Base-by-base conservation (phyloP, 2,797 vertebrate species). In the Brachymystax lenok region DNA sequence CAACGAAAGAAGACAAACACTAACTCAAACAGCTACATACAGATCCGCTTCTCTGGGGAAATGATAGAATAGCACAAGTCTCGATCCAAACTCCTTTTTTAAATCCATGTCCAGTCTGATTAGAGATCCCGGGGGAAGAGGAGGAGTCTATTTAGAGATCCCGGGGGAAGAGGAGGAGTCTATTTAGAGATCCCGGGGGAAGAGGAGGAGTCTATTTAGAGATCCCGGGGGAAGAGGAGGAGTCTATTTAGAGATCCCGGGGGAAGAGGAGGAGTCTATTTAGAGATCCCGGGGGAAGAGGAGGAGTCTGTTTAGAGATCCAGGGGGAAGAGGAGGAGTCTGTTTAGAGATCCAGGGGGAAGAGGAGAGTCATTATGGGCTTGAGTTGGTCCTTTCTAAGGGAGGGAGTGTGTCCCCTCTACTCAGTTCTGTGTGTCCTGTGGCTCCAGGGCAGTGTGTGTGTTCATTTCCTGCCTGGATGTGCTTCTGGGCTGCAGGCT, bases 381-480 rank as follows among this genome's bases (percentile, higher is more conserved):
- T 75, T 75, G 6, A 80, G 79, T 82, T 87, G 75, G 74, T 80
- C 87, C 80, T 50, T 77, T 85, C 72, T 82, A 79, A 85, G 81
- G 74, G 81, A 86, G 87, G 86, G 82, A 79, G 67, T 79, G 77
- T 54, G 46, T 19, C 4, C 30, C 68, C 73, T 86, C 81, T 80
- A 27, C 33, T 84, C 82, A 84, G 73, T 80, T 83, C 74, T 63
- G 76, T 80, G 63, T 83, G 80, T 84, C 69, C 51, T 21, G 74
- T 80, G 80, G 87, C 82, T 91, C 59, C 40, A 16, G 73, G 35
- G 61, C 27, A 21, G 76, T 73, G 66, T 75, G 68, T 79, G 80
- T 78, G 79, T 82, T 92, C 86, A 92, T 93, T 91, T 94, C 92
- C 93, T 92, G 92, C 81, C 79, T 89, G 85, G 69, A 76, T 87